Conservation (phyloP, 2,113 vertebrate genomes). For the Tamias sibiricus region DNA sequence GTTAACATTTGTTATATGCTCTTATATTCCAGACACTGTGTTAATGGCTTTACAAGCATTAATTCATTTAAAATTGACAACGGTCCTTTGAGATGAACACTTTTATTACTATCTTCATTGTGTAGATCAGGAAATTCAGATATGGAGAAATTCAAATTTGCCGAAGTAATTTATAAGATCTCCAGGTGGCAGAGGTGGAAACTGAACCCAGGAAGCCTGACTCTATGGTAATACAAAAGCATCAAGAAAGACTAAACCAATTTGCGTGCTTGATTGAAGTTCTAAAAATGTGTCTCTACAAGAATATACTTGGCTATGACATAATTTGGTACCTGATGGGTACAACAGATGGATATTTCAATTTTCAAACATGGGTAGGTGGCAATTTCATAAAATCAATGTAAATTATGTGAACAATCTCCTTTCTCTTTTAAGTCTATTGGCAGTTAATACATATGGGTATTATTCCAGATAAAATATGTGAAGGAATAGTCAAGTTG, state of each 20-base stretch:
- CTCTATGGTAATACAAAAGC: background rate
- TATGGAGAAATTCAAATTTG: background rate
- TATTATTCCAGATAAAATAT: conserved; percentile 33
- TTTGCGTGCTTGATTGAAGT: background rate
- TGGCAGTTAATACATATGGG: background rate
- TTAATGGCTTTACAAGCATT: conserved; percentile 23
- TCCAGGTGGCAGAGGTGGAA: conserved; percentile 15
- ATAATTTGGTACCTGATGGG: background rate
- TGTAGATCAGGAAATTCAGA: conserved; percentile 58
- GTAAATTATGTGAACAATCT: background rate
- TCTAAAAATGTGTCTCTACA: background rate
- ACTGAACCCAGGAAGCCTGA: conserved; percentile 46
- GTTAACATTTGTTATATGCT: conserved; percentile 31
- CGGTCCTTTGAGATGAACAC: background rate
- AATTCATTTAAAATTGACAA: conserved; percentile 39
- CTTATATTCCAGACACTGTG: background rate
- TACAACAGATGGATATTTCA: background rate
- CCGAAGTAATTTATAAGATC: background rate
- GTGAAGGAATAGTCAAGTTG: background rate
- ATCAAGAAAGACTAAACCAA: background rate
- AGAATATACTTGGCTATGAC: background rate
- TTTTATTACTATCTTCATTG: conserved; percentile 39
- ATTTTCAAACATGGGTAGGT: conserved; percentile 28
- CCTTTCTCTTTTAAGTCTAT: background rate
- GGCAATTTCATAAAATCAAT: conserved; percentile 24